Percentiles rank a stretch among this genome's conserved stretches.
These are phyloP conservation scores for Phortica variegata DNA, from an alignment of 1,140 invertebrate genomes.

Conservation along the genomic window DNA sequence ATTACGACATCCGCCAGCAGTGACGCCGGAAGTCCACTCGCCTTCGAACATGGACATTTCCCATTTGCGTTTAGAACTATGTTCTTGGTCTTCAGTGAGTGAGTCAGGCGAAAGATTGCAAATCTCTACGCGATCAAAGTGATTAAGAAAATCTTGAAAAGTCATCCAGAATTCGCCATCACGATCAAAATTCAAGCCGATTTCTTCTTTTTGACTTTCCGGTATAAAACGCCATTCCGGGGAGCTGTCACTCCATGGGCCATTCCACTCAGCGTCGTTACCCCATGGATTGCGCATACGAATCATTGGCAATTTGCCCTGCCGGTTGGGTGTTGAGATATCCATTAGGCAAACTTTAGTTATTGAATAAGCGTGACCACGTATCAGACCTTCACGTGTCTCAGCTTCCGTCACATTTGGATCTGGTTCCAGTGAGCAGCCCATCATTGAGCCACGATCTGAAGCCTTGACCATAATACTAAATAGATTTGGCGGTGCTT, in stretches of 20 bases:
- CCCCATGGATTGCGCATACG: constrained; percentile 97
- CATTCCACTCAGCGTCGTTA: constrained; percentile 97
- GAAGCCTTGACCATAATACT: constrained; percentile 89
- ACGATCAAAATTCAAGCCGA: constrained; percentile 89
- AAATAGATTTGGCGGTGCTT: constrained; percentile 87
- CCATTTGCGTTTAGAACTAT: constrained; percentile 80
- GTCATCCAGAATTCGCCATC: constrained; percentile 99
- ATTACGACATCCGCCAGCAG: constrained; percentile 96
- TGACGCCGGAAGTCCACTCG: constrained; percentile 83
- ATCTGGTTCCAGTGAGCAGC: constrained; percentile 95
- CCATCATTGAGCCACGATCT: constrained; percentile 93
- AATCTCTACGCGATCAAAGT: constrained; percentile 83
- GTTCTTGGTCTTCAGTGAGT: constrained; percentile 72
- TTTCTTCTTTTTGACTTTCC: constrained; percentile 80
- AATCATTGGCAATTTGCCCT: constrained; percentile 78
- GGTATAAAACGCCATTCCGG: constrained; percentile 93
- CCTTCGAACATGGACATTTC: constrained; percentile 93
- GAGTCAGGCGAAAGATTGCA: constrained; percentile 96
- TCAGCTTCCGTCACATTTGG: constrained; percentile 87
- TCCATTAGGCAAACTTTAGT: constrained; percentile 88
- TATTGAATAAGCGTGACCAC: constrained; percentile 95
- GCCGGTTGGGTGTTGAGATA: constrained; percentile 78
- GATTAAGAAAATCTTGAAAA: constrained; percentile 75
- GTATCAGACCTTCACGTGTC: constrained; percentile 85
- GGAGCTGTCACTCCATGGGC: constrained; percentile 92